phyloP scores from a whole-genome alignment of 2,888 invertebrate genomes.

The Spisula solida region DNA sequence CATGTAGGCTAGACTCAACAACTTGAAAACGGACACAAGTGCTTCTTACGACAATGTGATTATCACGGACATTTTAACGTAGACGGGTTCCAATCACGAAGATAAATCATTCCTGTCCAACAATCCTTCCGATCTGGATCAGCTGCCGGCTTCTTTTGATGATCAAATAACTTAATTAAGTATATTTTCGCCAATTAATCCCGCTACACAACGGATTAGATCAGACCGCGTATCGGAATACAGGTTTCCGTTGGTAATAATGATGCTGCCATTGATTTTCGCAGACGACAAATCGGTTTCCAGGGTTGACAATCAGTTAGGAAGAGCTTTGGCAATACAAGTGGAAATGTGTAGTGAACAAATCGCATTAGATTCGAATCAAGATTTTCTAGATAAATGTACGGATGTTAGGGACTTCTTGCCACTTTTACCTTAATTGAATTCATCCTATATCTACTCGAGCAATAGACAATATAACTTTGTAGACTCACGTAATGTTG shows the following conservation, averaged over 20 bases:
- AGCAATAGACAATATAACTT: neutral
- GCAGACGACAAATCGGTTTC: slow-evolving; percentile 15
- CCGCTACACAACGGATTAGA: slow-evolving; percentile 43
- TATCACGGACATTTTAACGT: neutral
- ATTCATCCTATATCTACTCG: neutral
- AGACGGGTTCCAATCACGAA: neutral
- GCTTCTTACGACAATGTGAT: neutral
- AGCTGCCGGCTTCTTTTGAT: slow-evolving; percentile 33
- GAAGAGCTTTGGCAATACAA: neutral
- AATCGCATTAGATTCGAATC: slow-evolving; percentile 10
- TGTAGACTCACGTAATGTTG: neutral
- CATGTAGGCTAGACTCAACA: too few species aligned
- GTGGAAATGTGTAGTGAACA: neutral
- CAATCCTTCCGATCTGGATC: slow-evolving; percentile 33
- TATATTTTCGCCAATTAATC: slow-evolving; percentile 52
- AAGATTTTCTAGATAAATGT: neutral
- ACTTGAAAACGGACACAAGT: neutral
- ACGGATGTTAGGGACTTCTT: neutral
- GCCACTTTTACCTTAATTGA: neutral
- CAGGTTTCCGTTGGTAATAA: slow-evolving; percentile 26
- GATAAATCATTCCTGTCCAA: slow-evolving; percentile 38
- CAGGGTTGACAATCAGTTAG: neutral
- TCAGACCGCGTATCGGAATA: slow-evolving; percentile 21
- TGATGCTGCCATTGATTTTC: slow-evolving; percentile 35
- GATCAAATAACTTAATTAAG: slow-evolving; percentile 57